Base-by-base conservation (phyloP, 1,140 invertebrate species). In the Paraescarpia echinospica region DNA sequence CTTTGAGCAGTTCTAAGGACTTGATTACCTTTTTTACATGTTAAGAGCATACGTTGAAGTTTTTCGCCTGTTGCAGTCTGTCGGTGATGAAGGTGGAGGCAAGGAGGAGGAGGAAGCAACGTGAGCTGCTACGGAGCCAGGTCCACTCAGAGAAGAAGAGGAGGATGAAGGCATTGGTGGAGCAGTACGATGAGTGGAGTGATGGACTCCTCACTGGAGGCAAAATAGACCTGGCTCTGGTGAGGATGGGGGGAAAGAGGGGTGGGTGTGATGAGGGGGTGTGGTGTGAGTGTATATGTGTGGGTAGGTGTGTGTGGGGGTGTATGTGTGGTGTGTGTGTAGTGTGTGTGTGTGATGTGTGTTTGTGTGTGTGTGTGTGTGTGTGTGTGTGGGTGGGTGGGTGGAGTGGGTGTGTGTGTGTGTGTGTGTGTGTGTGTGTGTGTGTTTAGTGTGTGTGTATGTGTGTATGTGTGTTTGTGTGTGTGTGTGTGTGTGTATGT, bases 41-140 rank as follows among this genome's bases (percentile, higher is more conserved):
- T 41, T 6, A 41, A 41, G 41, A 41, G 41, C 41, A 41, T 4
- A 12, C 41, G 4, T 41, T 41, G 41, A 41, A 41, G 41, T 41
- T 41, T 4, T 41, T 41, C 12, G 41, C 22, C 59, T 59, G 33
- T 59, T 48, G 91, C 33, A 96, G 96, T 94, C 93, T 96, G 34
- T 96, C 96, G 27, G 94, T 94, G 92, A 95, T 96, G 34, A 96
- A 96, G 93, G 94, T 95, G 91, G 95, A 96, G 91, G 95, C 95
- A 1, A 94, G 94, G 90, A 94, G 95, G 27, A 95, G 95, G 59
- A 88, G 95, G 90, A 94, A 95, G 92, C 95, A 96, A 89, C 93
- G 96, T 93, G 96, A 96, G 91, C 93, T 92, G 92, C n/a, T 93
- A 89, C 95, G 95, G 93, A 92, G 94, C 92, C 34, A 94, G 35